Base-by-base conservation (phyloP, 2,797 vertebrate species). In the Pagetopsis macropterus region DNA sequence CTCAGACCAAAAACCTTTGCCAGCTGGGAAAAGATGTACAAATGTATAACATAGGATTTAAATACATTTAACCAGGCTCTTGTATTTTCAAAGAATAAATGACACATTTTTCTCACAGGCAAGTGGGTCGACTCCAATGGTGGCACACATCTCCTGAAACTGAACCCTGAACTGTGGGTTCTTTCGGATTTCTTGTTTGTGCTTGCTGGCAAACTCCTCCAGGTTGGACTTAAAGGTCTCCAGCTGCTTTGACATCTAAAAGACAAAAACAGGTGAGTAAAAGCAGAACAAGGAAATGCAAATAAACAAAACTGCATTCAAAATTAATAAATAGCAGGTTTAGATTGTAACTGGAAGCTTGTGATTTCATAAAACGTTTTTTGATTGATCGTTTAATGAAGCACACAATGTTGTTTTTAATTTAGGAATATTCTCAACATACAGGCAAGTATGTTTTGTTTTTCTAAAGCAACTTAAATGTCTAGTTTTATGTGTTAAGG, bases 1-100 rank as follows among this genome's bases (percentile, higher is more conserved):
- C 93, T 99, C 98, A 0, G 98, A 98, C 98, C 98, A 99, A 84
- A 99, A 99, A 9, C 98, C 98, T 95, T 99, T 99, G 0, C 98
- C 97, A 73, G 98, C 98, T 99, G 85, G n/a, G 0, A 56, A 46
- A 3, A 9, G 17, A 0, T 15, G 45, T 46, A 16, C 16, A 17
- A 67, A 43, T 44, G 13, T 19, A 41, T 3, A 23, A 54, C 43
- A 33, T 2, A 13, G 1, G 0, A 23, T n/a, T 8, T 3, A 48
- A 59, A 63, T 3, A 14, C 1, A 4, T 15, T 10, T 9, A 7
- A 40, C 2, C 9, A 2, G 9, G 4, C 14, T 44, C 0, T 19
- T 55, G 19, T 3, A 16, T 1, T 21, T 44, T 17, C 11, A 15
- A 2, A 13, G 16, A 21, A 63, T 64, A 17, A 44, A 71, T 46